A percentile compares a stretch with the other conserved stretches of the same genome.
These are phyloP conservation scores for Ceryle rudis DNA, from an alignment of 2,797 vertebrate genomes.

Conservation along the genomic window DNA sequence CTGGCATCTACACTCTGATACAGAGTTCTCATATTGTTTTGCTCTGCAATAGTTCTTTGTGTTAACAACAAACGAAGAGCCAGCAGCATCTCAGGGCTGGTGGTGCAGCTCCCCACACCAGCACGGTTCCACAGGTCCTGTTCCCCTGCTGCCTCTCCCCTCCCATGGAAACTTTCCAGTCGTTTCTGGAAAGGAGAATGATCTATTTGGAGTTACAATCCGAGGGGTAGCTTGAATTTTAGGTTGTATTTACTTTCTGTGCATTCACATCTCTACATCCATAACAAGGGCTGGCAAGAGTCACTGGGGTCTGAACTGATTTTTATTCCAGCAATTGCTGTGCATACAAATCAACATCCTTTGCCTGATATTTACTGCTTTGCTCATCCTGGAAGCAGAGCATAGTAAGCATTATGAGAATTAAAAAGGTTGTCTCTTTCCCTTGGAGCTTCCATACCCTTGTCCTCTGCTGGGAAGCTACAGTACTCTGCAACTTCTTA, in stretches of 20 bases:
- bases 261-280: conserved; percentile 14
- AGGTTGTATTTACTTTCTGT: conserved; percentile 45
- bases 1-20: conserved; percentile 59
- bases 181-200: not conserved
- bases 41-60: conserved; percentile 24
- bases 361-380: conserved; percentile 53
- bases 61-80: conserved; percentile 37
- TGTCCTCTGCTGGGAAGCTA: not conserved
- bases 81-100: conserved; percentile 1
- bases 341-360: conserved; percentile 65
- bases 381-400: conserved; percentile 40
- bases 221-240: conserved; percentile 35
- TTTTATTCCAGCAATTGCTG: conserved; percentile 63
- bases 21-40: conserved; percentile 44
- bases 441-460: not conserved
- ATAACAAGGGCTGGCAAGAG: conserved; percentile 62
- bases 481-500: not conserved
- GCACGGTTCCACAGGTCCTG: conserved; percentile 15
- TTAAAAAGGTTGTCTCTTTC: conserved; percentile 1
- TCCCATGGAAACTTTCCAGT: not conserved
- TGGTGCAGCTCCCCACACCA: not conserved
- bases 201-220: conserved; percentile 19
- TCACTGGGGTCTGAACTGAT: conserved; percentile 60
- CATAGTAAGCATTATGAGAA: not conserved
- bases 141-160: not conserved